These are phyloP conservation scores for Drosophila antonietae DNA, from an alignment of 2,888 invertebrate species.

Conservation along the genomic window DNA sequence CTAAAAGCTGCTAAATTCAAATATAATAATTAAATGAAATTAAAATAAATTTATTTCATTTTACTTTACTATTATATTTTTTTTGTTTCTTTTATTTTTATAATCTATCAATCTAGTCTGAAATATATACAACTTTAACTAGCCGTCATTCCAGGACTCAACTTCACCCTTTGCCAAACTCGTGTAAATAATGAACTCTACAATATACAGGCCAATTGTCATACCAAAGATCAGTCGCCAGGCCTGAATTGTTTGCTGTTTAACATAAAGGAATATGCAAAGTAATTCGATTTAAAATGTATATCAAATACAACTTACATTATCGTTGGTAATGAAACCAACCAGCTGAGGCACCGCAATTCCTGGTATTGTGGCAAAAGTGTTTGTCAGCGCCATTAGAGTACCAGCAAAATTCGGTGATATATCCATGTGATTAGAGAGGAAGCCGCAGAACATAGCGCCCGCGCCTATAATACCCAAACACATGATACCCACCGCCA, in stretches of 20 bases:
- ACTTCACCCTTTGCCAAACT: slow-evolving; percentile 87
- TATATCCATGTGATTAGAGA: slow-evolving; percentile 93
- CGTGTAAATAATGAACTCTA: slow-evolving; percentile 87
- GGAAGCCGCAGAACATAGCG: slow-evolving; percentile 93
- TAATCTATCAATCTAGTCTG: background rate
- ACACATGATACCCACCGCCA: slow-evolving; percentile 86
- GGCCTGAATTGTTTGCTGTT: slow-evolving; percentile 89
- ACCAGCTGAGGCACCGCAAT: slow-evolving; percentile 90
- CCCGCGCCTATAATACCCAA: slow-evolving; percentile 89
- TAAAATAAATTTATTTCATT: background rate
- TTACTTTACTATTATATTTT: background rate
- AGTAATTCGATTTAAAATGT: background rate
- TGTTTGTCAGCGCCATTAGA: slow-evolving; percentile 92
- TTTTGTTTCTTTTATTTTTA: background rate
- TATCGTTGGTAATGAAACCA: slow-evolving; percentile 89
- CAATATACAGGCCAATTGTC: slow-evolving; percentile 88
- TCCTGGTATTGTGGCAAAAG: slow-evolving; percentile 91
- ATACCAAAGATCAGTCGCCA: slow-evolving; percentile 93
- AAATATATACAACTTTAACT: background rate
- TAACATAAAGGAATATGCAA: background rate
- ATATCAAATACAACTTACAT: slow-evolving; percentile 86
- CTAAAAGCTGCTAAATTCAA: background rate
- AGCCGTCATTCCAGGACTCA: slow-evolving; percentile 85
- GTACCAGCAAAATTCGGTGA: slow-evolving; percentile 93
- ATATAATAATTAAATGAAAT: background rate